Percentiles rank a stretch among this genome's conserved stretches.
Conservation (phyloP, 1,140 invertebrate genomes). For the Pararge aegeria region DNA sequence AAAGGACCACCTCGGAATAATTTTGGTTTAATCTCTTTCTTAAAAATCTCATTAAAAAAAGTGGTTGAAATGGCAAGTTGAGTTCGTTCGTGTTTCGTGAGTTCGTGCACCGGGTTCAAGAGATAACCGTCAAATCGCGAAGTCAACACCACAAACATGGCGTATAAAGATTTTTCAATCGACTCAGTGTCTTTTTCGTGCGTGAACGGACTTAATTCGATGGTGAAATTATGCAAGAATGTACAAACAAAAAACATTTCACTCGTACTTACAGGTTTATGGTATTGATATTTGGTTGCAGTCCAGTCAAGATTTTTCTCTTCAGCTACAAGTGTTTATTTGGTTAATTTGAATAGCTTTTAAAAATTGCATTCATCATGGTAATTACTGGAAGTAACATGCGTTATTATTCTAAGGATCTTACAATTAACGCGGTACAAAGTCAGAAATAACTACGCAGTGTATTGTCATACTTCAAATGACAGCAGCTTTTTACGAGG, state of each 20-base stretch:
- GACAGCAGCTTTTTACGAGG: no score
- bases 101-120: not conserved
- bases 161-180: not conserved
- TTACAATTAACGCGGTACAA: no score
- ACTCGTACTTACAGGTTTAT: not conserved
- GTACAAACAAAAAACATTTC: not conserved
- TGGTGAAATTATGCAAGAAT: conserved; percentile 2
- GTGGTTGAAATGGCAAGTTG: not conserved
- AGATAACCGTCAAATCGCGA: not conserved
- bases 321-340: not conserved
- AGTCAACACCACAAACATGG: not conserved
- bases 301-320: not conserved
- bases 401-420: no score
- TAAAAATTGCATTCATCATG: no score
- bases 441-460: no score
- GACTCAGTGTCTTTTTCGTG: not conserved
- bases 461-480: no score
- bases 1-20: not conserved
- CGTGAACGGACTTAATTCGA: conserved; percentile 1
- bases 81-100: no score
- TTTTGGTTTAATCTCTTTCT: conserved; percentile 2
- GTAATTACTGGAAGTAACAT: no score
- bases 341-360: not conserved
- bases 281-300: not conserved
- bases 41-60: not conserved